These are phyloP conservation scores for Heteropelma amictum DNA, from an alignment of 2,888 invertebrate species.

Conservation along the genomic window DNA sequence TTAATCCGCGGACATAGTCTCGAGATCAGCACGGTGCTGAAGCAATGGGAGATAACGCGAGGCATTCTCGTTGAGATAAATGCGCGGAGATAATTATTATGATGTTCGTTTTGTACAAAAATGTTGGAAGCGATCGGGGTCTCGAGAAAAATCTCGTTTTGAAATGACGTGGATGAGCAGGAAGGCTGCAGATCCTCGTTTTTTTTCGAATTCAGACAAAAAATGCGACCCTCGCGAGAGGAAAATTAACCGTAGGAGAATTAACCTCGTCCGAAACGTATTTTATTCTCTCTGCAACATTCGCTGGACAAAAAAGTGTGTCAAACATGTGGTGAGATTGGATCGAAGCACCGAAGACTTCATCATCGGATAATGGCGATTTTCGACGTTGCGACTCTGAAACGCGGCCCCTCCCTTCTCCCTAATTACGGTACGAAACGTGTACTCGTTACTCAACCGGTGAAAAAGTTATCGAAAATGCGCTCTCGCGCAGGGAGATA, in stretches of 20 bases:
- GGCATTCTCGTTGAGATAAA: neutral
- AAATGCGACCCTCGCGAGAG: too few relatives aligned
- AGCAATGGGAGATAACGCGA: too few relatives aligned
- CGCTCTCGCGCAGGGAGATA: neutral
- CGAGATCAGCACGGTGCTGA: too few relatives aligned
- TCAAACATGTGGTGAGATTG: conserved; percentile 33
- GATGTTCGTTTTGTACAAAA: too few relatives aligned
- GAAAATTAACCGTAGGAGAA: too few relatives aligned
- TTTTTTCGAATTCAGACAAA: too few relatives aligned
- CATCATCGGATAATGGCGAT: conserved; percentile 26
- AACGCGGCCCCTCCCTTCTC: neutral
- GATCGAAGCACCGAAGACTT: conserved; percentile 18
- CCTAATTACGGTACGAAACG: conserved; percentile 9
- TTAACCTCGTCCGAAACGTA: too few relatives aligned
- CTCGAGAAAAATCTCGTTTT: too few relatives aligned
- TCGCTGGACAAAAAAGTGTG: conserved; percentile 49
- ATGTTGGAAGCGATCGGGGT: too few relatives aligned
- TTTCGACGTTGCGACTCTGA: conserved; percentile 5
- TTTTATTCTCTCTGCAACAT: too few relatives aligned
- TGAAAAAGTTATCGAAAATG: conserved; percentile 1
- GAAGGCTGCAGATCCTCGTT: too few relatives aligned
- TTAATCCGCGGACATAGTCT: neutral
- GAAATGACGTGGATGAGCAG: too few relatives aligned
- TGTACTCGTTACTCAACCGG: neutral
- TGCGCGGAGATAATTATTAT: neutral